Evolutionary conservation across 1,140 invertebrate species (phyloP), one percentile per base, ranked within the genome.

Genomic region (Cydia splendana): DNA sequence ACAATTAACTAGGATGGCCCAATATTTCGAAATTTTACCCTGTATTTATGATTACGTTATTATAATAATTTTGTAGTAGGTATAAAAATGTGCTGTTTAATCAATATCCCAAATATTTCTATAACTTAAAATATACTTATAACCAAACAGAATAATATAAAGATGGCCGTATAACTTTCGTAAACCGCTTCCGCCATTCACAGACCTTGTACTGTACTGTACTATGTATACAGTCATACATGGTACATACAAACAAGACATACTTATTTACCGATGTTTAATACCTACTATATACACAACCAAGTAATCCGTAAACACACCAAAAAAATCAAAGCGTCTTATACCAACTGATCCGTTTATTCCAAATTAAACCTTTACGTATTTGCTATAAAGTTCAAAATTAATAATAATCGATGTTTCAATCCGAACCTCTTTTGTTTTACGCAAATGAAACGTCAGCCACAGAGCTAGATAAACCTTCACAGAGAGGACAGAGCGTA

Each of bases 401-500:
- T 10, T 24, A 62, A 24, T 62, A 24, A 18, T 18, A 57, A 18
- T 15, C 15, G 15, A 24, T 62, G 24, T 24, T 24, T 12, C 4
- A 24, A 62, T 24, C 20, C 57, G 57, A 10, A 24, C 6, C 57
- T 62, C 57, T 62, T 62, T 62, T 62, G 57, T 62, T 62, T 62
- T 62, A 62, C 57, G 57, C 57, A 62, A 62, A 62, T 24, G 57
- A 62, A 62, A 71, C n/a, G 65, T 71, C 67, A 42, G 67, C n/a
- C 67, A 71, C n/a, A 71, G 67, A 71, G 28, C 65, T 71, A 42
- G 67, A 69, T 38, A 71, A 71, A 42, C 30, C 67, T 67, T 38
- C 75, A 78, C 69, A 79, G 81, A 83, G 79, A 77, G 82, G 81
- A 84, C 81, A 82, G 76, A 77, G 79, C 79, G 83, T 88, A 88